These are phyloP conservation scores for Volucella zonaria DNA, from an alignment of 2,888 invertebrate genomes.

Conservation along the genomic window DNA sequence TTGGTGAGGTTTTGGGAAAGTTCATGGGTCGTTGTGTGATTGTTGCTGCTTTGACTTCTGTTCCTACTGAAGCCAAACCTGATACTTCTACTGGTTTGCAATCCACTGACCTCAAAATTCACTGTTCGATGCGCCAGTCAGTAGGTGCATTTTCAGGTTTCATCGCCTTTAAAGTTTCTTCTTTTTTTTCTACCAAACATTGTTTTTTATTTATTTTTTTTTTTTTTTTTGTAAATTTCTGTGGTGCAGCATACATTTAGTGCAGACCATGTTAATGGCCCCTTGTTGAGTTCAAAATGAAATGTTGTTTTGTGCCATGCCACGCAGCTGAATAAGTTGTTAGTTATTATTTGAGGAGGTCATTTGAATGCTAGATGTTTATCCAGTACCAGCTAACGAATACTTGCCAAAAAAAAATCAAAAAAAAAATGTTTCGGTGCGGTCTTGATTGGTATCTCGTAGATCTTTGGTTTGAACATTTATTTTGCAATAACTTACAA, in stretches of 20 bases:
- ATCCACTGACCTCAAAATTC: constrained; percentile 68
- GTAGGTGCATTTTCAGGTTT: constrained; percentile 68
- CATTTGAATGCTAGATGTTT: constrained; percentile 68
- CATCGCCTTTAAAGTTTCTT: constrained; percentile 47
- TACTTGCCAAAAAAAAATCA: too few relatives aligned
- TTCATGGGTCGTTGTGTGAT: constrained; percentile 73
- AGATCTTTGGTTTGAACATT: too few relatives aligned
- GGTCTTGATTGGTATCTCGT: too few relatives aligned
- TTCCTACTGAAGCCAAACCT: constrained; percentile 2
- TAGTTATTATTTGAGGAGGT: constrained; percentile 58
- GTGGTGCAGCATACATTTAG: constrained; percentile 50
- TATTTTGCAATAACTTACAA: too few relatives aligned
- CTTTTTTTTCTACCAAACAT: constrained; percentile 43
- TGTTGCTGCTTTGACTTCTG: constrained; percentile 69
- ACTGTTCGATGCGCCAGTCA: constrained; percentile 37
- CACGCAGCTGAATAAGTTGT: constrained; percentile 56
- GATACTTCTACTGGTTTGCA: constrained; percentile 51
- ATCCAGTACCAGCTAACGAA: too few relatives aligned
- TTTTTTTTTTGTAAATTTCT: constrained; percentile 9
- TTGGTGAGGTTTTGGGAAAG: constrained; percentile 67
- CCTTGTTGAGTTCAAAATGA: constrained; percentile 63
- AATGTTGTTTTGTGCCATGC: constrained; percentile 58
- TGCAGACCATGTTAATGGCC: constrained; percentile 69
- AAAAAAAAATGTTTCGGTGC: too few relatives aligned
- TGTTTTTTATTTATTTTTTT: constrained; percentile 16